Evolutionary conservation across 2,113 vertebrate genomes (phyloP).

Genomic region (Cyprinodon variegatus): DNA sequence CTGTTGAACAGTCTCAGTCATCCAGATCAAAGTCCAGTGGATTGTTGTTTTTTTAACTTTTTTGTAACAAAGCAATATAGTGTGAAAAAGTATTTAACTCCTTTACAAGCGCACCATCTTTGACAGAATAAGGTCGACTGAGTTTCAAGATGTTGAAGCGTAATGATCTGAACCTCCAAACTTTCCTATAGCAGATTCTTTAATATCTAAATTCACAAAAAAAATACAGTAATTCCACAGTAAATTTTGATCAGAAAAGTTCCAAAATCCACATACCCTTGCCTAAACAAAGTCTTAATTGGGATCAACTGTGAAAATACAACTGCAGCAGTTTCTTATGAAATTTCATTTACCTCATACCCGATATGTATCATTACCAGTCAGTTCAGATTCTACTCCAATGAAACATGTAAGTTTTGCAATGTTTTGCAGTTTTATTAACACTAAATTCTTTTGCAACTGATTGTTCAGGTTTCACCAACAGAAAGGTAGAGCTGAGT

Average conservation of each 20-base stretch:
- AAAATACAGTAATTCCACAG: neutral
- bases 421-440: neutral
- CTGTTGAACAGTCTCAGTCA: neutral
- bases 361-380: neutral
- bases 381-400: neutral
- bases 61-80: too few relatives aligned
- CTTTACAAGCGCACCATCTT: too few relatives aligned
- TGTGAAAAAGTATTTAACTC: too few relatives aligned
- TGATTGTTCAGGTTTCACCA: slow-evolving; percentile 13
- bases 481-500: slow-evolving; percentile 14
- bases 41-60: too few relatives aligned
- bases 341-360: too few relatives aligned
- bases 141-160: neutral
- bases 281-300: neutral
- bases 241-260: neutral
- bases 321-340: neutral
- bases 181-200: neutral
- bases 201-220: neutral
- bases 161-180: neutral
- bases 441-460: slow-evolving; percentile 26
- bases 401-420: too few relatives aligned
- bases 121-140: too few relatives aligned
- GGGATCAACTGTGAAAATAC: neutral
- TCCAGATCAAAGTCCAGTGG: too few relatives aligned
- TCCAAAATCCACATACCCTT: neutral